These are phyloP conservation scores for Athene noctua DNA, from an alignment of 2,113 vertebrate species.

Conservation along the genomic window DNA sequence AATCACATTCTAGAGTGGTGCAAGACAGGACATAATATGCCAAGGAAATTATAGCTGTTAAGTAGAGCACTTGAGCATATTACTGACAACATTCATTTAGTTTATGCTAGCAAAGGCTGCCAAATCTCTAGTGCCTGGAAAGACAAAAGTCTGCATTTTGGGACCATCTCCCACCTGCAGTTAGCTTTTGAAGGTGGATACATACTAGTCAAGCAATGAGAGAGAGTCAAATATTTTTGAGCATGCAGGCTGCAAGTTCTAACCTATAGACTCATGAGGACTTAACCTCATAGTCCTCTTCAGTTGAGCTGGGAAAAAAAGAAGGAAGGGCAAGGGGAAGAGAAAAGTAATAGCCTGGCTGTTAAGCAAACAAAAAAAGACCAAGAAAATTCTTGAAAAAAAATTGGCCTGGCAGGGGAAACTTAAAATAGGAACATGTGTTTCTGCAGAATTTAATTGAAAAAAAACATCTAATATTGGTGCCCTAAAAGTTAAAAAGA, in stretches of 20 bases:
- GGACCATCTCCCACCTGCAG: neutral
- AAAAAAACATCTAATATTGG: neutral
- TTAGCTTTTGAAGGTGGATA: neutral
- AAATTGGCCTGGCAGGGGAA: neutral
- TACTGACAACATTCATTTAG: neutral
- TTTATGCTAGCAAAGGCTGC: neutral
- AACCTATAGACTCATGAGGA: neutral
- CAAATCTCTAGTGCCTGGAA: neutral
- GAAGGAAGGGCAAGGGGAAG: too few relatives aligned
- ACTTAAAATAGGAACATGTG: neutral
- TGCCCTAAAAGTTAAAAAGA: neutral
- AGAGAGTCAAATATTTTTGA: neutral
- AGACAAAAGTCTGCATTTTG: neutral
- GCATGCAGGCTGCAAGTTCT: neutral
- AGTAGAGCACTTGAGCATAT: neutral
- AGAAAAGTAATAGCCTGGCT: neutral
- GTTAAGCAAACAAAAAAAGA: neutral
- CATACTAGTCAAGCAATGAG: neutral
- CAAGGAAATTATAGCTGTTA: neutral
- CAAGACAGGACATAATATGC: neutral
- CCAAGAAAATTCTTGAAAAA: neutral
- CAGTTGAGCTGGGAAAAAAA: neutral
- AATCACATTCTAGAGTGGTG: neutral
- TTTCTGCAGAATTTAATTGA: neutral
- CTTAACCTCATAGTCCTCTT: neutral